Conservation (phyloP, 2,113 vertebrate genomes). For the Anser cygnoides region DNA sequence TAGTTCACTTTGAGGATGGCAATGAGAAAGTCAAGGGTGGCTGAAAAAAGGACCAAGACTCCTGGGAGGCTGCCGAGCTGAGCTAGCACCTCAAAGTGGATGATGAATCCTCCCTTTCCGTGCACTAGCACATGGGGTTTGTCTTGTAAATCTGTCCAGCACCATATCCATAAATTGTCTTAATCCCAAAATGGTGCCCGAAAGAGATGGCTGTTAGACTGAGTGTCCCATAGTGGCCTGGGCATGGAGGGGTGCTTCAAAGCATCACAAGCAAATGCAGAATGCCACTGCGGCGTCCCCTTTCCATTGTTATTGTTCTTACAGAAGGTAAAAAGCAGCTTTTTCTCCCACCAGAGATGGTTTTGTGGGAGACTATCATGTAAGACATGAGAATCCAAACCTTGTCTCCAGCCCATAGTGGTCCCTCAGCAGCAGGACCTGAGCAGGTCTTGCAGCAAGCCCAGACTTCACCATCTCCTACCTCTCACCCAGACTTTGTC, state of each 20-base stretch:
- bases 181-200: rapidly evolving
- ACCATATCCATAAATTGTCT: background rate
- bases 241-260: background rate
- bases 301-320: background rate
- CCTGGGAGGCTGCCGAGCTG: background rate
- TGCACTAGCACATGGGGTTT: background rate
- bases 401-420: background rate
- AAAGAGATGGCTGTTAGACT: no score
- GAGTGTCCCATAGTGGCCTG: no score
- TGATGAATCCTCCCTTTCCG: background rate
- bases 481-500: background rate
- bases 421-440: background rate
- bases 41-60: background rate
- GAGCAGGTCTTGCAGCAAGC: background rate
- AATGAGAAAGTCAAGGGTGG: background rate
- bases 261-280: rapidly evolving
- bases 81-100: background rate
- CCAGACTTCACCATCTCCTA: background rate
- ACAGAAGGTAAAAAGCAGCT: rapidly evolving
- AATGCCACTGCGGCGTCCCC: background rate
- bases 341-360: background rate
- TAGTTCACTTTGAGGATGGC: background rate
- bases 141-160: background rate
- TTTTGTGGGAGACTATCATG: background rate
- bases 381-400: background rate